Conservation (phyloP, 2,113 vertebrate species). For the Brachyhypopomus occidentalis region DNA sequence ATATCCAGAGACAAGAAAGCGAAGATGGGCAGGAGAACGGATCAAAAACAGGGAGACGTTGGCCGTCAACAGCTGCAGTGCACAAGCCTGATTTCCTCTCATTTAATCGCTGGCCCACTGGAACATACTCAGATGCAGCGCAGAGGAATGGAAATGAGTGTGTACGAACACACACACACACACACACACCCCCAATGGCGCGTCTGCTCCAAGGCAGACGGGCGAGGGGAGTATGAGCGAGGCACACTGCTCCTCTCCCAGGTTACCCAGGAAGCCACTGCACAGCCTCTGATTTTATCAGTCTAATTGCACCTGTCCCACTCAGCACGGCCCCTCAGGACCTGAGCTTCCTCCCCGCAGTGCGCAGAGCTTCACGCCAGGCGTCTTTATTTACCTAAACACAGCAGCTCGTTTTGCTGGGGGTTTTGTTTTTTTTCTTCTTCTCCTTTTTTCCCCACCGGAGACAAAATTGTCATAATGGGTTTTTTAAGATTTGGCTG, state of each 20-base stretch:
- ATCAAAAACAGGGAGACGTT: slow-evolving; percentile 11
- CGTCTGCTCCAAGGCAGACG: not conserved
- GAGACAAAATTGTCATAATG: slow-evolving; percentile 71
- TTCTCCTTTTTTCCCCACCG: not conserved
- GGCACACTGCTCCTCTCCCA: slow-evolving; percentile 4
- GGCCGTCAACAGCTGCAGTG: slow-evolving; percentile 71
- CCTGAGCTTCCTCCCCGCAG: slow-evolving; percentile 67
- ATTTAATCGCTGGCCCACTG: slow-evolving; percentile 72
- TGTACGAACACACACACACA: slow-evolving; percentile 52
- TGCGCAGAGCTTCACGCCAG: slow-evolving; percentile 68
- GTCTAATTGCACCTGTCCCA: slow-evolving; percentile 80
- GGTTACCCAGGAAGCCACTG: slow-evolving; percentile 59
- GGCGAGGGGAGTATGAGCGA: not conserved
- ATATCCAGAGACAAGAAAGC: slow-evolving; percentile 58
- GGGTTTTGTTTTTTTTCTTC: slow-evolving; percentile 57
- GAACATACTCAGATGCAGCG: slow-evolving; percentile 72
- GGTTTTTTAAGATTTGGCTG: slow-evolving; percentile 64
- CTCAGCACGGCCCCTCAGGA: slow-evolving; percentile 63
- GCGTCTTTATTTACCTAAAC: slow-evolving; percentile 79
- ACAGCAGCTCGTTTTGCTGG: slow-evolving; percentile 36
- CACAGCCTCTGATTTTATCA: slow-evolving; percentile 75
- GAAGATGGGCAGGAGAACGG: not conserved
- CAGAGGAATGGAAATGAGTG: slow-evolving; percentile 64
- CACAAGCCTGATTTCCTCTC: slow-evolving; percentile 72
- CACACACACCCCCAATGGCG: slow-evolving; percentile 9